phyloP scores from a whole-genome alignment of 2,113 vertebrate genomes.

The Amphiprion ocellaris region DNA sequence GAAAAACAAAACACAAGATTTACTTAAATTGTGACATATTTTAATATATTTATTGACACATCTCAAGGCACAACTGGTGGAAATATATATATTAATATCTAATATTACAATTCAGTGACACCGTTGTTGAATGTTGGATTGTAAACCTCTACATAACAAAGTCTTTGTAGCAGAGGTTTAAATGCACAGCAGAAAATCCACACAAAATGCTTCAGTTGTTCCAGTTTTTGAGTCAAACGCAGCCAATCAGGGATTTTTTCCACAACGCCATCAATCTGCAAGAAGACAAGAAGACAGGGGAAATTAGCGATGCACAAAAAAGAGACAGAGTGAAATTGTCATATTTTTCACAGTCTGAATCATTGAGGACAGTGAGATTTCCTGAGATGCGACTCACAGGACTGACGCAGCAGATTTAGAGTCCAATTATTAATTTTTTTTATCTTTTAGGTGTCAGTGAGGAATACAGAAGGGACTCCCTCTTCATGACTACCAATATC shows the following conservation, averaged over 20 bases:
- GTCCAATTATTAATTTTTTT: neutral
- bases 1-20: slow-evolving; percentile 28
- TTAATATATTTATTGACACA: slow-evolving; percentile 6
- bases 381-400: neutral
- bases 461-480: slow-evolving; percentile 20
- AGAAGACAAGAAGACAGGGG: slow-evolving; percentile 24
- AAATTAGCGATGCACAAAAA: slow-evolving; percentile 36
- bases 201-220: neutral
- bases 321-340: neutral
- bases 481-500: slow-evolving; percentile 62
- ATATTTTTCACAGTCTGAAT: neutral
- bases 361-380: neutral
- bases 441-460: too few relatives aligned
- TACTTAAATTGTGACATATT: neutral
- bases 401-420: slow-evolving; percentile 50
- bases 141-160: neutral
- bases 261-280: slow-evolving; percentile 49
- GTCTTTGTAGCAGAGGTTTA: neutral
- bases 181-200: neutral
- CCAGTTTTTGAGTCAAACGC: neutral
- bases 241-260: slow-evolving; percentile 7
- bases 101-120: neutral
- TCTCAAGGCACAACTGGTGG: neutral
- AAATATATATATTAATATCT: neutral
- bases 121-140: neutral